phyloP scores from a whole-genome alignment of 2,888 invertebrate genomes.

The Agrenia bidenticulata region DNA sequence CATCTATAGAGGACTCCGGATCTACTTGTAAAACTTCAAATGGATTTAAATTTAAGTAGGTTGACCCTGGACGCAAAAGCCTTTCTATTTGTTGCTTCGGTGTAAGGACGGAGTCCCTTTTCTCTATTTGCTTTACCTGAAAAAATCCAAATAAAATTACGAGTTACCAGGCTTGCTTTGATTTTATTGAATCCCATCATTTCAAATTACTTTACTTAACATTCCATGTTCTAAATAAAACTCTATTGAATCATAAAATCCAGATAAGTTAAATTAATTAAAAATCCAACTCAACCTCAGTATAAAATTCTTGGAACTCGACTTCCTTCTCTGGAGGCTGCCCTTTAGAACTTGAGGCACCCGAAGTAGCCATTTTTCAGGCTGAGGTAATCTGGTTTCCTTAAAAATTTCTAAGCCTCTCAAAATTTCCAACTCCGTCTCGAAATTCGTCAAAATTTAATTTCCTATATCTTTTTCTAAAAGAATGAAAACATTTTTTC shows the following conservation, averaged over 20 bases:
- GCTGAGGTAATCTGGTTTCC: too few species aligned
- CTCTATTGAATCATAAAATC: too few species aligned
- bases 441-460: too few species aligned
- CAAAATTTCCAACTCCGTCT: too few species aligned
- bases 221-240: background rate
- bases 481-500: too few species aligned
- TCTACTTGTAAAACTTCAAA: slow-evolving; percentile 90
- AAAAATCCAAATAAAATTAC: slow-evolving; percentile 52
- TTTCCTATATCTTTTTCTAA: too few species aligned
- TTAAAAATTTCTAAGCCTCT: too few species aligned
- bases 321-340: slow-evolving; percentile 62
- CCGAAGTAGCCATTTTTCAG: too few species aligned
- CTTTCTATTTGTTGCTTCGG: slow-evolving; percentile 96
- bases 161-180: slow-evolving; percentile 24
- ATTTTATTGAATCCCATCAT: too few species aligned
- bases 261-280: background rate
- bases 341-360: background rate
- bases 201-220: background rate
- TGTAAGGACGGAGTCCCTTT: slow-evolving; percentile 93
- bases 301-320: slow-evolving; percentile 78
- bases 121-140: slow-evolving; percentile 98
- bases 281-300: slow-evolving; percentile 66
- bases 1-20: slow-evolving; percentile 82
- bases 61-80: slow-evolving; percentile 91
- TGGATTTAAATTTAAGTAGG: slow-evolving; percentile 98